phyloP scores from a whole-genome alignment of 1,140 invertebrate genomes.

The Bombus terrestris region DNA sequence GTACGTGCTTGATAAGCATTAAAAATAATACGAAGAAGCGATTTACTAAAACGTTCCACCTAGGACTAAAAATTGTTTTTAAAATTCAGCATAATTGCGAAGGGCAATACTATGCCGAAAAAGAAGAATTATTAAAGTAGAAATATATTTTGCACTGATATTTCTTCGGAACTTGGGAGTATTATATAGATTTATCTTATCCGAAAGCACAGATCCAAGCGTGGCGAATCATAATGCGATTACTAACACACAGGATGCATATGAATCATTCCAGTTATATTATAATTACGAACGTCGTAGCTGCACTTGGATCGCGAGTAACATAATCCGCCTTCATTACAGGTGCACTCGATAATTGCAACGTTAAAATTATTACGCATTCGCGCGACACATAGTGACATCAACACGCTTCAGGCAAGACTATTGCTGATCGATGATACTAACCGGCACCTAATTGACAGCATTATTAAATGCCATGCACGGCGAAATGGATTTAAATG shows the following conservation, averaged over 20 bases:
- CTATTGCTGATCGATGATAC: constrained; percentile 24
- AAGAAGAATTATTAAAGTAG: not conserved
- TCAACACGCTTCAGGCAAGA: constrained; percentile 6
- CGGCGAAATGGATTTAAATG: not conserved
- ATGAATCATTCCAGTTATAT: constrained; percentile 29
- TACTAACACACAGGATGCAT: constrained; percentile 12
- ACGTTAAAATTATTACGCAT: constrained; percentile 39
- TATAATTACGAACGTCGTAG: constrained; percentile 2
- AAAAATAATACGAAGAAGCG: no score
- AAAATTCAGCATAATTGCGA: not conserved
- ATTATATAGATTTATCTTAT: not conserved
- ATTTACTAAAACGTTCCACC: no score
- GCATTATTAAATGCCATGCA: constrained; percentile 22
- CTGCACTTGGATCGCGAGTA: constrained; percentile 27
- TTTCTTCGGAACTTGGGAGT: not conserved
- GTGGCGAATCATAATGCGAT: constrained; percentile 21
- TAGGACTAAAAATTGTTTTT: no score
- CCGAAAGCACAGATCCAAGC: not conserved
- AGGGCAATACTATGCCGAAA: not conserved
- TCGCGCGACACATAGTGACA: not conserved
- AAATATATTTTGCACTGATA: accelerated
- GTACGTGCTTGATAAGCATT: no score
- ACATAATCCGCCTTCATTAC: constrained; percentile 40
- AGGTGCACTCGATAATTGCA: constrained; percentile 32
- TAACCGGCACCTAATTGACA: constrained; percentile 30